Percentiles rank a stretch among this genome's conserved stretches.
These are phyloP conservation scores for Chalcosyrphus nemorum DNA, from an alignment of 2,888 invertebrate species.

Conservation along the genomic window DNA sequence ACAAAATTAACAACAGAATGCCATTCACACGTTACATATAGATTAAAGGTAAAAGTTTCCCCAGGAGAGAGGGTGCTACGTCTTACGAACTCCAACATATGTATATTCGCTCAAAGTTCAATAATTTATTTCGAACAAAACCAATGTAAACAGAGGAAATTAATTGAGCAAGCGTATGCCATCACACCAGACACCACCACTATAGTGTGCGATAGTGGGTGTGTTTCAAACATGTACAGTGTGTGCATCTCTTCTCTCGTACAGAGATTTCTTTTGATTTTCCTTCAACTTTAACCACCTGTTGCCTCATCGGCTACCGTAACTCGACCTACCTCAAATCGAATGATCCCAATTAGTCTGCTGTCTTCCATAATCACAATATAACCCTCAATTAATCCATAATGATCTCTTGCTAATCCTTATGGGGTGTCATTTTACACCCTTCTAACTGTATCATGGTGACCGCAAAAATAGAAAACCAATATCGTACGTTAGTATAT, in stretches of 20 bases:
- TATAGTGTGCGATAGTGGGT: no score
- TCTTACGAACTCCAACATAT: no score
- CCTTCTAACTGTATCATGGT: constrained; percentile 14
- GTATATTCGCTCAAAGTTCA: no score
- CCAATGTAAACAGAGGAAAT: no score
- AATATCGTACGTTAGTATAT: neutral
- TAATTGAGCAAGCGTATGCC: no score
- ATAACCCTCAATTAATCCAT: constrained; percentile 23
- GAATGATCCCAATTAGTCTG: neutral
- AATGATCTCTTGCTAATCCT: neutral
- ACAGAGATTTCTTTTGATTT: neutral
- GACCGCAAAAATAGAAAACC: constrained; percentile 16
- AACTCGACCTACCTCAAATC: constrained; percentile 37
- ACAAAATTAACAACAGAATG: no score
- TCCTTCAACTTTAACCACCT: constrained; percentile 29
- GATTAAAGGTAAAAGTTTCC: no score
- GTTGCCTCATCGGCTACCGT: constrained; percentile 31
- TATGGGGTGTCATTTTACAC: constrained; percentile 4
- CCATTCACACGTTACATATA: no score
- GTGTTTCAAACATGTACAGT: no score
- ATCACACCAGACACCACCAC: no score
- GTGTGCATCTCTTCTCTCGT: neutral
- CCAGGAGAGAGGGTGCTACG: no score
- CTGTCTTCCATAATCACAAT: neutral
- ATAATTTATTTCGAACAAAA: no score